Evolutionary conservation across 35 echinoderm and acorn worm genomes (phyloP), one percentile per base, ranked within the genome.

Genomic region (Stichopus chloronotus): DNA sequence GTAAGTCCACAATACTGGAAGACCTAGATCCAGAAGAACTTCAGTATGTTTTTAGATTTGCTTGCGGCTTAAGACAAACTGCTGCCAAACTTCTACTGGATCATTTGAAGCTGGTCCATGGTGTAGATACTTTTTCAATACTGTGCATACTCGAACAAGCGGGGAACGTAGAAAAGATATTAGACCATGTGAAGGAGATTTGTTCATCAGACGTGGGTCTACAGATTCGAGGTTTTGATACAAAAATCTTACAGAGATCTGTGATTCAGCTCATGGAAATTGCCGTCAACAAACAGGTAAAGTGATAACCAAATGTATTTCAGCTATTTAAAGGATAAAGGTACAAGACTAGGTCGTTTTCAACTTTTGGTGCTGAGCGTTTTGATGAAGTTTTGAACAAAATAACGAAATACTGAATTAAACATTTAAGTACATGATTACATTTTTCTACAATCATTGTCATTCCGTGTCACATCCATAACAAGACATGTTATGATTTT

Each of bases 41-140:
- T 21, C 54, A 85, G 52, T 85, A 85, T 21, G 20, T 59, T 14
- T 58, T 22, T 16, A 56, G 82, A 55, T 85, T 85, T 85, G 82
- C 56, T 11, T 85, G 82, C 5, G 82, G 82, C 21, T 20, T 85
- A 58, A 85, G 58, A 4, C 82, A 53, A 22, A 85, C 17, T 8
- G 22, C 17, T 53, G 52, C 82, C 7, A 57, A 85, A 17, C 54
- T 58, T 21, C 56, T 85, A 12, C 9, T 85, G 7, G 52, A 85
- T 12, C 57, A 85, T 12, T 53, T 85, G 24, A 19, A 85, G 22
- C 9, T 58, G 5, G n/a, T 19, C 4, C 69, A 74, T 19, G 82
- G 82, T 14, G 55, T 56, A 4, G 82, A 85, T 1, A 4, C 55
- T 21, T 58, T 85, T 58, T 7, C 82, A 5, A 21, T 85, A 58